These are phyloP conservation scores for Dendrocopos noguchii DNA, from an alignment of 2,113 vertebrate species.

Conservation along the genomic window DNA sequence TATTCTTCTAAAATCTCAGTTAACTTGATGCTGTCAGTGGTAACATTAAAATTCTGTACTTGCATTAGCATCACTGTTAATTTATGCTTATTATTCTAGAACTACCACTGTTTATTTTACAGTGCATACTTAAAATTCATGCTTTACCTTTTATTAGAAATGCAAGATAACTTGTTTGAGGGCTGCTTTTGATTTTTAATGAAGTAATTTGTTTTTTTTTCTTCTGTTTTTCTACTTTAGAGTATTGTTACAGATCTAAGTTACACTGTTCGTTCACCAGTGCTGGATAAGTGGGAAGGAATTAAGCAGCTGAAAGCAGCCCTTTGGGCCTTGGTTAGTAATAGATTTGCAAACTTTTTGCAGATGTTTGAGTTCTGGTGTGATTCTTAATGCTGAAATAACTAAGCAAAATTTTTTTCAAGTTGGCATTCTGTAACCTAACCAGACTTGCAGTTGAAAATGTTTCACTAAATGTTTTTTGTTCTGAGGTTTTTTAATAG, in stretches of 20 bases:
- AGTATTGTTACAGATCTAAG: conserved; percentile 94
- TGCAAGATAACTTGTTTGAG: not conserved
- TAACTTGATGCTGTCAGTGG: not conserved
- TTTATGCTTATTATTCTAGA: not conserved
- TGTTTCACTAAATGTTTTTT: not conserved
- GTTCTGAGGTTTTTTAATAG: not conserved
- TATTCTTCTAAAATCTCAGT: not conserved
- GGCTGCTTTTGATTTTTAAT: not conserved
- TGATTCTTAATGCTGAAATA: not conserved
- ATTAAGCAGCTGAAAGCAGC: conserved; percentile 97
- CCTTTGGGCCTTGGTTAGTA: conserved; percentile 96
- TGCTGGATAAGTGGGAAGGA: conserved; percentile 98
- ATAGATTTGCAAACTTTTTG: not conserved
- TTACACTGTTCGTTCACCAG: conserved; percentile 91
- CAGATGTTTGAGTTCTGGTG: not conserved
- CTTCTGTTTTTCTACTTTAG: conserved; percentile 69
- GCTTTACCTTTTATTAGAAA: not conserved
- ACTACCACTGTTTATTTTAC: not conserved
- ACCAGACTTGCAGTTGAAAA: not conserved
- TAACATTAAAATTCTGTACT: not conserved
- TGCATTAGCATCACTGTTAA: not conserved
- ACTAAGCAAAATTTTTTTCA: not conserved
- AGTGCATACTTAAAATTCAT: not conserved
- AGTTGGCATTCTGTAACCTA: not conserved
- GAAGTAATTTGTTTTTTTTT: not conserved